phyloP scores from a whole-genome alignment of 1,140 invertebrate species.

The Ooceraea biroi region DNA sequence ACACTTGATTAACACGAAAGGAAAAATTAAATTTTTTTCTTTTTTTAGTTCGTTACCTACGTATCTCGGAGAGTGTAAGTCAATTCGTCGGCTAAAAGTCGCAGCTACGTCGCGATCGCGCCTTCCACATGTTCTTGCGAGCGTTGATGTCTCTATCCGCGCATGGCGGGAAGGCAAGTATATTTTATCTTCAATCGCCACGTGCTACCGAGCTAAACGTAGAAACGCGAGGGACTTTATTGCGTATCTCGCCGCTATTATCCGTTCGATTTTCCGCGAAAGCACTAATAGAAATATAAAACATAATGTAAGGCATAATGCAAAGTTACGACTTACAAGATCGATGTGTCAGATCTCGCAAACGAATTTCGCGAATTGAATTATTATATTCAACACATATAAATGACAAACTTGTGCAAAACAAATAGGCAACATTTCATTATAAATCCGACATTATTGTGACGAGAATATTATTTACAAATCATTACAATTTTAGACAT shows the following conservation, averaged over 20 bases:
- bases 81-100: constrained; percentile 15
- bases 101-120: constrained; percentile 74
- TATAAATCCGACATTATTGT: background rate
- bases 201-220: constrained; percentile 39
- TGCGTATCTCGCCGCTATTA: constrained; percentile 13
- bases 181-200: constrained; percentile 61
- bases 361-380: too few relatives aligned
- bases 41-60: background rate
- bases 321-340: background rate
- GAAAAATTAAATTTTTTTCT: background rate
- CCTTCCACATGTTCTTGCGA: constrained; percentile 57
- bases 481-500: background rate
- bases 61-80: background rate
- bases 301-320: background rate
- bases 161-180: constrained; percentile 27
- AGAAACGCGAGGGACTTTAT: constrained; percentile 36
- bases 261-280: background rate
- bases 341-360: too few relatives aligned
- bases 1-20: background rate
- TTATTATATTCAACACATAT: background rate
- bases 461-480: background rate
- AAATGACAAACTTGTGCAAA: background rate
- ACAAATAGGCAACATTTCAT: background rate
- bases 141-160: constrained; percentile 80
- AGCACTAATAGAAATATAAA: constrained; percentile 6